These are phyloP conservation scores for Zaprionus inermis DNA, from an alignment of 1,140 invertebrate species.

Conservation along the genomic window DNA sequence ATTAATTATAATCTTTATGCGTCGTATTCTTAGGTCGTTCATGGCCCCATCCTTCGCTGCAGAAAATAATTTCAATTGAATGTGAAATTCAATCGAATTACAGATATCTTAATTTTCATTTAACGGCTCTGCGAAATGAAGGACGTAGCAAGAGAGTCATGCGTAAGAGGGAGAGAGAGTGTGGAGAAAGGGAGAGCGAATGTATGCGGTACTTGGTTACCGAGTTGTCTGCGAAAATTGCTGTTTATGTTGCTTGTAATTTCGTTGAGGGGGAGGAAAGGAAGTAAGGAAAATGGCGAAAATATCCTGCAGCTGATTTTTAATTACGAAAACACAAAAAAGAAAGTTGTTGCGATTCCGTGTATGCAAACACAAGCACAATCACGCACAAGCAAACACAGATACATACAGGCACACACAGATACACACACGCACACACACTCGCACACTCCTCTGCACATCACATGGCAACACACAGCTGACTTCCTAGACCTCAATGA, in stretches of 20 bases:
- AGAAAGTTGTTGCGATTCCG: constrained; percentile 71
- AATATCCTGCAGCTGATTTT: constrained; percentile 80
- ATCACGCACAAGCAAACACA: constrained; percentile 21
- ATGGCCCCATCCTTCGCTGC: no score
- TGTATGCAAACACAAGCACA: constrained; percentile 64
- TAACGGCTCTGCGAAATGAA: constrained; percentile 5
- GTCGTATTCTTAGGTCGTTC: neutral
- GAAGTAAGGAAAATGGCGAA: constrained; percentile 53
- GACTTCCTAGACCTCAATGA: constrained; percentile 75
- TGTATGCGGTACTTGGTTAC: neutral
- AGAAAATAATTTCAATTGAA: constrained; percentile 30
- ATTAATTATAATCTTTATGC: neutral
- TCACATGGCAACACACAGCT: constrained; percentile 22
- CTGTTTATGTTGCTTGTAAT: constrained; percentile 62
- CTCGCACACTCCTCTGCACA: neutral
- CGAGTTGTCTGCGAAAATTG: constrained; percentile 50
- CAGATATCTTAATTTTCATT: constrained; percentile 44
- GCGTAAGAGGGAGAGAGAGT: neutral
- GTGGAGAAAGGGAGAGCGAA: neutral
- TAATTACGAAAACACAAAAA: constrained; percentile 75
- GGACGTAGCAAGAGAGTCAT: neutral
- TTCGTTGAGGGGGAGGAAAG: constrained; percentile 21
- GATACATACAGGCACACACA: no score
- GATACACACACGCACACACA: constrained; percentile 8
- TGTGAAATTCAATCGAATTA: constrained; percentile 41